A percentile compares a stretch with the other conserved stretches of the same genome.
Evolutionary conservation across 2,113 vertebrate genomes (phyloP).

Genomic region (Oncorhynchus masou): DNA sequence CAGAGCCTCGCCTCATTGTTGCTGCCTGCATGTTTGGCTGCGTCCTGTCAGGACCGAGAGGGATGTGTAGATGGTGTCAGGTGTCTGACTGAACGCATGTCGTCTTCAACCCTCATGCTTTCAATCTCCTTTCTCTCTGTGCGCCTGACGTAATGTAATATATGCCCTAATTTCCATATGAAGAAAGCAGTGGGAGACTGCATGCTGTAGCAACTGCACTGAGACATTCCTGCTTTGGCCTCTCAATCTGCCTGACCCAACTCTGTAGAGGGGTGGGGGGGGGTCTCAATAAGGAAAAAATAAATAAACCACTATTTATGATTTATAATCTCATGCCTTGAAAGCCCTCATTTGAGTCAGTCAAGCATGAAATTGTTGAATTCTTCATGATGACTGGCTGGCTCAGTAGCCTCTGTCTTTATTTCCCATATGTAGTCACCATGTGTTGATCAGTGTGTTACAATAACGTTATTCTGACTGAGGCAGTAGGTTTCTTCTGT

Average conservation of each 20-base stretch:
- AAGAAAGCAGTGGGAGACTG: conserved; percentile 61
- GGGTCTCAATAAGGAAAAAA: conserved; percentile 7
- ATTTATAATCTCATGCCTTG: conserved; percentile 1
- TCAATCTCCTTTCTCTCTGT: conserved; percentile 44
- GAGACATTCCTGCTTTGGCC: conserved; percentile 50
- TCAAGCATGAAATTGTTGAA: conserved; percentile 3
- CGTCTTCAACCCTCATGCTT: conserved; percentile 55
- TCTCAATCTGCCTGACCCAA: conserved; percentile 12
- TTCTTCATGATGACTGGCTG: neutral
- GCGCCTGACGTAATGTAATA: conserved; percentile 53
- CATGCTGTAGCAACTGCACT: conserved; percentile 35
- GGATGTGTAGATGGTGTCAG: conserved; percentile 46
- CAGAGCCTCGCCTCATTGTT: conserved; percentile 53
- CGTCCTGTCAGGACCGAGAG: conserved; percentile 44
- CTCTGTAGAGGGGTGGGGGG: neutral
- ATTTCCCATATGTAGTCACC: conserved; percentile 22
- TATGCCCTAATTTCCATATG: conserved; percentile 71
- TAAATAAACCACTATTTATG: conserved; percentile 19
- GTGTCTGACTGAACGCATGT: conserved; percentile 26
- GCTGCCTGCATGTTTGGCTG: conserved; percentile 8
- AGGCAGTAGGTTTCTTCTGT: conserved; percentile 10
- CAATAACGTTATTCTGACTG: too few species aligned
- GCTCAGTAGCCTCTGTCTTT: conserved; percentile 3
- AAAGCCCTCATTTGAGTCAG: conserved; percentile 14
- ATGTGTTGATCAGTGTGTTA: neutral